Conservation (phyloP, 64 coral and sea anemone genomes). For the Pocillopora damicornis region DNA sequence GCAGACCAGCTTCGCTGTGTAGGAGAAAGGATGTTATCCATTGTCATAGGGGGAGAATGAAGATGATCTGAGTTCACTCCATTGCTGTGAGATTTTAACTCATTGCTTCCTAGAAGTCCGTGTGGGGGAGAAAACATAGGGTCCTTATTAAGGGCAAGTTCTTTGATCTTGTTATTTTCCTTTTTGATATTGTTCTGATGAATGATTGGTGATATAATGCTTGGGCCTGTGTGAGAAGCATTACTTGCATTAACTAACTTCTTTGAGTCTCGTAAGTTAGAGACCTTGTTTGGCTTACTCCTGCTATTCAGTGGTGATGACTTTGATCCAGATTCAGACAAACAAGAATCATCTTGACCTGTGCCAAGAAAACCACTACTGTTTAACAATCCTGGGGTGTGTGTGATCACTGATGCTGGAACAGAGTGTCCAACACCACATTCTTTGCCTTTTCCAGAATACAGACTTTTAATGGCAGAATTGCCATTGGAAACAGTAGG, state of each 20-base stretch:
- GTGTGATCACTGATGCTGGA: conserved; percentile 71
- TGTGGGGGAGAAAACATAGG: conserved; percentile 93
- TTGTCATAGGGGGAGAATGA: conserved; percentile 53
- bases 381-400: conserved; percentile 36
- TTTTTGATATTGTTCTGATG: conserved; percentile 13
- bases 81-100: conserved; percentile 66
- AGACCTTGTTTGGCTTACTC: background rate
- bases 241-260: background rate
- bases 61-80: conserved; percentile 72
- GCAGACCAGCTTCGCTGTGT: conserved; percentile 67
- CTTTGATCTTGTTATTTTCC: conserved; percentile 24
- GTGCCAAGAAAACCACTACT: conserved; percentile 1
- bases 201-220: conserved; percentile 5
- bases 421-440: conserved; percentile 42
- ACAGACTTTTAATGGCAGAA: conserved; percentile 22
- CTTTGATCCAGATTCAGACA: background rate
- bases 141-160: conserved; percentile 79
- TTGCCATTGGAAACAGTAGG: conserved; percentile 54
- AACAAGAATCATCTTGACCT: background rate
- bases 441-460: conserved; percentile 7
- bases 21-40: conserved; percentile 73
- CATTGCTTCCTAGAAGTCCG: conserved; percentile 41
- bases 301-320: conserved; percentile 26
- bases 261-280: conserved; percentile 16
- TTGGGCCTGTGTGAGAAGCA: background rate